A percentile compares a stretch with the other conserved stretches of the same genome.
Evolutionary conservation across 2,113 vertebrate genomes (phyloP).

Genomic region (Pithys albifrons): DNA sequence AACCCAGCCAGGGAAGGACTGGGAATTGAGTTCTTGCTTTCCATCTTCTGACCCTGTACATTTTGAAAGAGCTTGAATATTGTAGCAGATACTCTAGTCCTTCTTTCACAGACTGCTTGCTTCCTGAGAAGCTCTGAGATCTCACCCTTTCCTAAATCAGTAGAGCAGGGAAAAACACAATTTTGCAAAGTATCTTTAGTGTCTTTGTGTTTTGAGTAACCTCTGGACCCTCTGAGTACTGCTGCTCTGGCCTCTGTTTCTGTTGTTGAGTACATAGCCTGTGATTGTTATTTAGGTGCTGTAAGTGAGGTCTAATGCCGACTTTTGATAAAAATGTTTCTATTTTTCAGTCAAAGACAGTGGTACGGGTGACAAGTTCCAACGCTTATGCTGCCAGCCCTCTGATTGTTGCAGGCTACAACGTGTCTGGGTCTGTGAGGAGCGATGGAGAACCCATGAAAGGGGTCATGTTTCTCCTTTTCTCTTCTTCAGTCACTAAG

Average conservation of each 20-base stretch:
- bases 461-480: constrained; percentile 95
- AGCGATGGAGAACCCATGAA: constrained; percentile 98
- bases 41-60: neutral
- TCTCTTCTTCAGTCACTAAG: constrained; percentile 82
- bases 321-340: neutral
- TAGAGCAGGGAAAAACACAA: neutral
- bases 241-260: neutral
- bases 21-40: neutral
- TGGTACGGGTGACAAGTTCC: constrained; percentile 85
- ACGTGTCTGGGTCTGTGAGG: constrained; percentile 91
- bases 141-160: neutral
- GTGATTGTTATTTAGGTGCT: neutral
- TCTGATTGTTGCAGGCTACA: constrained; percentile 92
- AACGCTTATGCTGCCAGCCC: constrained; percentile 84
- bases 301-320: neutral
- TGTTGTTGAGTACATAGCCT: neutral
- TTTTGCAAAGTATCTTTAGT: neutral
- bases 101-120: neutral
- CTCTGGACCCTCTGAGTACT: neutral
- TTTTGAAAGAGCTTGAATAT: neutral
- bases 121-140: neutral
- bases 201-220: neutral
- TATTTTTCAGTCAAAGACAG: constrained; percentile 79
- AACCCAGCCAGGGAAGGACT: neutral
- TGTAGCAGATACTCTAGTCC: neutral